A percentile compares a stretch with the other conserved stretches of the same genome.
These are phyloP conservation scores for Equus quagga DNA, from an alignment of 2,113 vertebrate species.

Conservation along the genomic window DNA sequence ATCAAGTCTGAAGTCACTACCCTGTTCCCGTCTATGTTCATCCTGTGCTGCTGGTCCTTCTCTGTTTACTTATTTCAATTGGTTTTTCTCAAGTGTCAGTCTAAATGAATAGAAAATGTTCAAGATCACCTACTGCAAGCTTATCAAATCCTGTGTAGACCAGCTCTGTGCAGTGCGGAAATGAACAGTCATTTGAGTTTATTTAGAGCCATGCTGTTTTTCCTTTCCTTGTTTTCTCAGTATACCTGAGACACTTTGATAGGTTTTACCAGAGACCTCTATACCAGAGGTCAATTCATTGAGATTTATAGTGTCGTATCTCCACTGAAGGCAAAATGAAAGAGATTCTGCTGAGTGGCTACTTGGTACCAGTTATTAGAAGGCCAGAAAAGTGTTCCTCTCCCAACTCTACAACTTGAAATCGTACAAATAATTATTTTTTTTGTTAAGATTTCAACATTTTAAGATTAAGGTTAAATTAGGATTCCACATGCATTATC, in stretches of 20 bases:
- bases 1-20: not conserved
- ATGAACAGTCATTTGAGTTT: not conserved
- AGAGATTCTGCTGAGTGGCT: not conserved
- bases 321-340: not conserved
- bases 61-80: not conserved
- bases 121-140: no score
- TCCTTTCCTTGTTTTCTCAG: not conserved
- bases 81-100: not conserved
- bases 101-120: not conserved
- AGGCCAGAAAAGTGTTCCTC: not conserved
- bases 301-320: not conserved
- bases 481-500: not conserved
- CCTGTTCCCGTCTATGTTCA: not conserved
- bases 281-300: not conserved
- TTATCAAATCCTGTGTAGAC: not conserved
- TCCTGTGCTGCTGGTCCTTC: not conserved
- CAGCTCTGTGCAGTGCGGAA: not conserved
- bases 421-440: not conserved
- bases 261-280: not conserved
- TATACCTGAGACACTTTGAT: not conserved
- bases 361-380: not conserved
- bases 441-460: not conserved
- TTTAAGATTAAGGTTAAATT: no score
- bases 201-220: not conserved
- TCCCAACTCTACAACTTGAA: not conserved